Percentiles rank a stretch among this genome's conserved stretches.
These are phyloP conservation scores for Equus quagga DNA, from an alignment of 2,113 vertebrate species.

Conservation along the genomic window DNA sequence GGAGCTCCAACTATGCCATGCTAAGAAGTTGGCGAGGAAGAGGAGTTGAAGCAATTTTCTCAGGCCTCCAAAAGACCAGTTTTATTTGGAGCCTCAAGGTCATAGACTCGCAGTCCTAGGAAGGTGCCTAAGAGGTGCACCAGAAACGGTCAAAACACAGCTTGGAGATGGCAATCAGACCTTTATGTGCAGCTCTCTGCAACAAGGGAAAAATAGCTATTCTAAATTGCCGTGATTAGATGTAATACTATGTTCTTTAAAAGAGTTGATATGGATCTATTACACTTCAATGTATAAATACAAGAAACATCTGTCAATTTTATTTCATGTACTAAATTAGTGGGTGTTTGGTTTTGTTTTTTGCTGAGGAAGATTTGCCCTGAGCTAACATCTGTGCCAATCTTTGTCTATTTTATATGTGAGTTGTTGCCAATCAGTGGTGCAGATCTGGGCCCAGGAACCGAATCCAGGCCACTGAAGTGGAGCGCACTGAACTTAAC, in stretches of 20 bases:
- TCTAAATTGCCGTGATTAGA: neutral
- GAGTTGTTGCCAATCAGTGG: too few species aligned
- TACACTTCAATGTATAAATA: neutral
- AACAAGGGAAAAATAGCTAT: neutral
- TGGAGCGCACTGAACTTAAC: too few species aligned
- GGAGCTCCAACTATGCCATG: neutral
- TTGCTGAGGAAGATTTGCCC: too few species aligned
- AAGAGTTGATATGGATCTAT: neutral
- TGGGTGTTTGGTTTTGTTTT: neutral
- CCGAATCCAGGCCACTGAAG: too few species aligned
- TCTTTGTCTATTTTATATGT: too few species aligned
- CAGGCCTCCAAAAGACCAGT: neutral
- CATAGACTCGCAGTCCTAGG: neutral
- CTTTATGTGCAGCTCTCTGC: rapidly evolving
- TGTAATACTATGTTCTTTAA: neutral
- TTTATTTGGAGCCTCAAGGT: neutral
- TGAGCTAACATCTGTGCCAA: too few species aligned
- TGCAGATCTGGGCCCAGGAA: too few species aligned
- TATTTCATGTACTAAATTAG: neutral
- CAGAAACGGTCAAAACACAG: neutral
- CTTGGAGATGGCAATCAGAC: neutral
- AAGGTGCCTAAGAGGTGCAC: neutral
- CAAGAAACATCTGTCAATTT: neutral
- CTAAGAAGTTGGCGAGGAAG: neutral
- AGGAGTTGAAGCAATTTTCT: neutral